These are phyloP conservation scores for Paratilapia polleni DNA, from an alignment of 2,113 vertebrate genomes.

Conservation along the genomic window DNA sequence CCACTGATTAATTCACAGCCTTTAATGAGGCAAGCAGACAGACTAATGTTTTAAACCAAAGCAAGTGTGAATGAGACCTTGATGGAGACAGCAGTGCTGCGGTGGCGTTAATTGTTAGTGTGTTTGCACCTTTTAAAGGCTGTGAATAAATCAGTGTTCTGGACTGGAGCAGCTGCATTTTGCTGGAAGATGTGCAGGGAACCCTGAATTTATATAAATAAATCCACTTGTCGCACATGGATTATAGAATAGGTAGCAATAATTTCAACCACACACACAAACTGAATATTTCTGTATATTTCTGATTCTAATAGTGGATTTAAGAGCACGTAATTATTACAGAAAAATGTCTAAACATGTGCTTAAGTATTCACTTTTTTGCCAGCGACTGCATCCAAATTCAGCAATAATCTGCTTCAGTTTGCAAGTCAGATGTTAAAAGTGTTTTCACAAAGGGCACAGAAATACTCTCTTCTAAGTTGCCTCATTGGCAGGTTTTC, in stretches of 20 bases:
- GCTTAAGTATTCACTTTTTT: neutral
- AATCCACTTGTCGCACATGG: neutral
- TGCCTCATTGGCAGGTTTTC: neutral
- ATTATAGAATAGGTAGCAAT: neutral
- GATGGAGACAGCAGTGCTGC: neutral
- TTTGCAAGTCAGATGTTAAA: neutral
- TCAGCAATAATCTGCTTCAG: rapidly evolving
- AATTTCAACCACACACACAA: neutral
- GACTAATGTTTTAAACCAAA: neutral
- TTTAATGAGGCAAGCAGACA: neutral
- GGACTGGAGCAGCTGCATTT: neutral
- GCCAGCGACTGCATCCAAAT: neutral
- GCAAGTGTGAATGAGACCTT: neutral
- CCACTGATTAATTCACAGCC: neutral
- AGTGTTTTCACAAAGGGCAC: neutral
- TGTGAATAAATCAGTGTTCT: neutral
- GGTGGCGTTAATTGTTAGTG: neutral
- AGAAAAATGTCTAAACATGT: neutral
- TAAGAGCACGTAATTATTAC: neutral
- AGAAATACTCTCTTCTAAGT: neutral
- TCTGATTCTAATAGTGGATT: neutral
- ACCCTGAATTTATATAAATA: neutral
- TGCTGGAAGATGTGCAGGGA: neutral
- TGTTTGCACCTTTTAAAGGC: neutral
- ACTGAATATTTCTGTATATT: neutral